phyloP scores from a whole-genome alignment of 2,113 vertebrate genomes.

The Hassar affinis region DNA sequence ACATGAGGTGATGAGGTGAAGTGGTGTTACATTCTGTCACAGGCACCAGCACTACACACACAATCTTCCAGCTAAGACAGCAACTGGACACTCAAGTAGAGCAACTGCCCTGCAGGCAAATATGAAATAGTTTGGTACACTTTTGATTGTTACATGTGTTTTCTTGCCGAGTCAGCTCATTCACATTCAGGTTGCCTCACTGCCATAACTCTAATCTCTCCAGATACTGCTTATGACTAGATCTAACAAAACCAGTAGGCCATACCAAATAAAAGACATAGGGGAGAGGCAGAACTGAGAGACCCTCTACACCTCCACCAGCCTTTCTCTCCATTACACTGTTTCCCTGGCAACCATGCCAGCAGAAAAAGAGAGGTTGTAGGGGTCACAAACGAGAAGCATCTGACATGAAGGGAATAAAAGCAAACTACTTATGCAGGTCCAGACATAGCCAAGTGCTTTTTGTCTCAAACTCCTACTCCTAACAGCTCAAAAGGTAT shows the following conservation, averaged over 20 bases:
- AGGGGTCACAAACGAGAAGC: constrained; percentile 62
- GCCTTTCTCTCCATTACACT: constrained; percentile 58
- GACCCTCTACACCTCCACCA: constrained; percentile 51
- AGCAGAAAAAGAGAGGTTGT: constrained; percentile 53
- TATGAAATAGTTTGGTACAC: constrained; percentile 58
- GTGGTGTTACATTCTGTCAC: not conserved
- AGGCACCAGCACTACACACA: not conserved
- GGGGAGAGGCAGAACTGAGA: constrained; percentile 23
- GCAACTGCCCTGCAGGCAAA: constrained; percentile 58
- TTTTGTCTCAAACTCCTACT: constrained; percentile 42
- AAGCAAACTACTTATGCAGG: constrained; percentile 51
- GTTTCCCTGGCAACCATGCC: constrained; percentile 74
- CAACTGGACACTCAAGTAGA: constrained; percentile 53
- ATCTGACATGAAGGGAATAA: constrained; percentile 44
- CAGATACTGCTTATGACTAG: constrained; percentile 19
- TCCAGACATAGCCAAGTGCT: constrained; percentile 38
- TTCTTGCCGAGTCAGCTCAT: constrained; percentile 56
- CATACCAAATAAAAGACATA: constrained; percentile 24
- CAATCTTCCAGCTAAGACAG: not conserved
- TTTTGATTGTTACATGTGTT: constrained; percentile 53
- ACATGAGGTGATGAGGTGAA: constrained; percentile 26
- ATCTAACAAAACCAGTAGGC: not conserved
- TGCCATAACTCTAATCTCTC: constrained; percentile 13
- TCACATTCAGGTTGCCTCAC: constrained; percentile 56
- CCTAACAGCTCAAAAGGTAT: constrained; percentile 21